phyloP scores from a whole-genome alignment of 2,797 vertebrate genomes.

The Sciurus carolinensis region DNA sequence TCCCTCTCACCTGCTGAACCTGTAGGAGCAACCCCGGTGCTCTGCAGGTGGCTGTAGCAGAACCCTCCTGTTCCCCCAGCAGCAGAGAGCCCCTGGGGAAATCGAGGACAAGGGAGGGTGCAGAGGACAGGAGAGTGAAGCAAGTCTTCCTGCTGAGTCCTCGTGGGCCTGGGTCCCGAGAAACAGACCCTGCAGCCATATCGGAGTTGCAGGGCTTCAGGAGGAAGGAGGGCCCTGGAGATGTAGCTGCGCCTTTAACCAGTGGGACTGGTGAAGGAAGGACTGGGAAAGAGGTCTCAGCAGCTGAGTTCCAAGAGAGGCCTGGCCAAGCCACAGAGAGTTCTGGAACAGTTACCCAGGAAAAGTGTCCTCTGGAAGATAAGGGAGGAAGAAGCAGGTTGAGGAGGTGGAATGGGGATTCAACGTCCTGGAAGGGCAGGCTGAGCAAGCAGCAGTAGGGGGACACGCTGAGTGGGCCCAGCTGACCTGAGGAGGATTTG shows the following conservation, averaged over 20 bases:
- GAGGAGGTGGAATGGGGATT: neutral
- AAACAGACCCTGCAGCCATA: no score
- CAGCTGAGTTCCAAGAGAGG: no score
- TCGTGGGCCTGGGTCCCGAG: neutral
- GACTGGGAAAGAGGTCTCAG: neutral
- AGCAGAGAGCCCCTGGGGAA: neutral
- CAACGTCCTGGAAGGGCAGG: fast-evolving
- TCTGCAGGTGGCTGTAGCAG: neutral
- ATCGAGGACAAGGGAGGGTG: neutral
- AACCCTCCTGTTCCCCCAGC: no score
- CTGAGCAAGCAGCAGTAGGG: neutral
- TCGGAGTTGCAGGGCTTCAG: fast-evolving
- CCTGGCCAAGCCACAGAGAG: neutral
- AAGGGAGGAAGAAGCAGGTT: neutral
- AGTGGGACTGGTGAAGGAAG: neutral
- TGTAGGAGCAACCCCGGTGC: fast-evolving
- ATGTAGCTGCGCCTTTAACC: no score
- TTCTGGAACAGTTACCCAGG: fast-evolving
- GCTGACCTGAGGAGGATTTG: neutral
- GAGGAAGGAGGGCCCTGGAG: neutral
- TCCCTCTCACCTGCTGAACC: no score
- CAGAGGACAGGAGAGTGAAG: neutral
- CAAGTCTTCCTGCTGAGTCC: neutral
- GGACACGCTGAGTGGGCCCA: fast-evolving
- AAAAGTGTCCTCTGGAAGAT: neutral